Evolutionary conservation across 2,888 invertebrate genomes (phyloP), one percentile per base, ranked within the genome.

Genomic region (Leptogaster cylindrica): DNA sequence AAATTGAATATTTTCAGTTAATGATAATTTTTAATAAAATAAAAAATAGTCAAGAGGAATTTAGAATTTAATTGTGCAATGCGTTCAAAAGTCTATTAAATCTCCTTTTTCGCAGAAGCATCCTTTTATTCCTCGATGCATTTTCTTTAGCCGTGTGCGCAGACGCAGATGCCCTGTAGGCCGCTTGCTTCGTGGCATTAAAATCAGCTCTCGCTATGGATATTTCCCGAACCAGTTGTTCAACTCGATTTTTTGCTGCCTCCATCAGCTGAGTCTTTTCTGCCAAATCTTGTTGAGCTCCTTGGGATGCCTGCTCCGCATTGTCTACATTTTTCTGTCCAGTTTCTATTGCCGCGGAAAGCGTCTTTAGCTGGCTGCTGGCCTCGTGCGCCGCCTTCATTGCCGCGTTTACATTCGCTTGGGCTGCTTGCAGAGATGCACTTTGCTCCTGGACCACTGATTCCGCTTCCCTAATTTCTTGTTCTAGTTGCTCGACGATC

Each of bases 221-320:
- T 52, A 89, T 75, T 73, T 89, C 88, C 25, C 85, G 84, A 68
- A 86, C 82, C 5, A 90, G 77, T 67, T 88, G 85, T 6, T 88
- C 87, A 44, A 89, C 80, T 52, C 89, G 83, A 31, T 84, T 84
- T 70, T 86, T 85, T 0, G 89, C 89, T 3, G 89, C 89, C 0
- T 88, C 86, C 18, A 90, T 77, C 36, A 89, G 81, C 74, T 88
- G 86, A 58, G 87, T 86, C 75, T 90, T 90, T 73, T 89, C 89
- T 31, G 82, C 80, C 12, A 88, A 75, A 18, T 88, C 87, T 70
- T 83, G 83, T 72, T 88, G 83, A 0, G 88, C 85, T 0, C 87
- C 87, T 63, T 83, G 82, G 0, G 85, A 83, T 0, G 87, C 84
- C 66, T 86, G 86, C 71, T 87, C 87, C 0, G 89, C 82, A 75